Conservation (phyloP, 2,797 vertebrate genomes). For the Manis pentadactyla region DNA sequence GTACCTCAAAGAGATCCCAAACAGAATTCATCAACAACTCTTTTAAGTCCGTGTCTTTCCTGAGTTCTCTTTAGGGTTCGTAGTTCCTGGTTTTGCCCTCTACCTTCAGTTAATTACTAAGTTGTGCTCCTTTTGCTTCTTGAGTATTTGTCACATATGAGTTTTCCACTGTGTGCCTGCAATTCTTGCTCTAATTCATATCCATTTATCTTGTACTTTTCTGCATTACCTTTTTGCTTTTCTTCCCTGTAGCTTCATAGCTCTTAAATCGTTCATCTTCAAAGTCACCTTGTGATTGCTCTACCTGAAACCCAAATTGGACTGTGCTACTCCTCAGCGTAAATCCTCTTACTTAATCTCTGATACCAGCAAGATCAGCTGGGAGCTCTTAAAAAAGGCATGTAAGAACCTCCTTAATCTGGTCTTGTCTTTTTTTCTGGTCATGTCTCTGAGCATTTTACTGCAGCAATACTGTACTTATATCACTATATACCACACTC, state of each 20-base stretch:
- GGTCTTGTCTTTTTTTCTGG: not conserved
- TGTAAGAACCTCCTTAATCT: not conserved
- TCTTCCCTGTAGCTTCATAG: not conserved
- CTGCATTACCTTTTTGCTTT: not conserved
- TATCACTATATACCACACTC: not conserved
- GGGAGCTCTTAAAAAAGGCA: not conserved
- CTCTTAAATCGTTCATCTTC: not conserved
- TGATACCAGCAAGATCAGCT: not conserved
- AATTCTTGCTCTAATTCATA: not conserved
- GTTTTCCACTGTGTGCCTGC: not conserved
- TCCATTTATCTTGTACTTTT: not conserved
- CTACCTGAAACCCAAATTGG: not conserved
- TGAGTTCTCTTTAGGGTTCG: not conserved
- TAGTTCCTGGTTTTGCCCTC: not conserved
- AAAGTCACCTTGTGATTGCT: not conserved
- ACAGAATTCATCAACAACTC: not conserved
- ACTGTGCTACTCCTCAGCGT: not conserved
- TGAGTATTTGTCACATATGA: not conserved
- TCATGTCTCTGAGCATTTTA: not conserved
- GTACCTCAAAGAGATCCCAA: not conserved
- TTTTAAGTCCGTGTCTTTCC: not conserved
- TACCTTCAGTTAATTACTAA: not conserved
- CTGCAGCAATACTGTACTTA: not conserved
- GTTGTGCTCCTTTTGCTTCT: not conserved
- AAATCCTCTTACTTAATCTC: not conserved